These are phyloP conservation scores for Trichogramma pretiosum DNA, from an alignment of 1,140 invertebrate genomes.

Conservation along the genomic window DNA sequence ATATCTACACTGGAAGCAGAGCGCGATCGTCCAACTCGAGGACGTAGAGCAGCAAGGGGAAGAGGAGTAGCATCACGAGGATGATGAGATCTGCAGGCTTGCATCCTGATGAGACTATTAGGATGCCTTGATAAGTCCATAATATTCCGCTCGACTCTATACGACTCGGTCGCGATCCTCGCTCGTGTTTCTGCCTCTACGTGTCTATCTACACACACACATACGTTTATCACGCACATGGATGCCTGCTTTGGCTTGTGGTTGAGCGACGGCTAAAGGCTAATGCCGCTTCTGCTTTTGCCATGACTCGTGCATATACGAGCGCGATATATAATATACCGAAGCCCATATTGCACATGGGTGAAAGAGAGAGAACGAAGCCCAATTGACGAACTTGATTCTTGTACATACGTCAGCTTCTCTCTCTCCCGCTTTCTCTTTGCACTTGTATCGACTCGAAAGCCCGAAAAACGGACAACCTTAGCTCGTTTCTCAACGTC, in stretches of 20 bases:
- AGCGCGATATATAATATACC: too few relatives aligned
- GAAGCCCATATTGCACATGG: background rate
- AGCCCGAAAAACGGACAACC: too few relatives aligned
- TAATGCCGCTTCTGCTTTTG: too few relatives aligned
- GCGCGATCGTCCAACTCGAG: too few relatives aligned
- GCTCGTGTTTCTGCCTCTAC: background rate
- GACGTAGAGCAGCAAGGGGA: too few relatives aligned
- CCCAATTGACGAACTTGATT: conserved; percentile 9
- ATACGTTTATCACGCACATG: background rate
- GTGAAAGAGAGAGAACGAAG: conserved; percentile 3
- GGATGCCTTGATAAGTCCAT: conserved; percentile 43
- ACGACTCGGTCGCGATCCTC: conserved; percentile 3
- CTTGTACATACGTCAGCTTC: too few relatives aligned
- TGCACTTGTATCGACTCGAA: too few relatives aligned
- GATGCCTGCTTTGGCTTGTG: too few relatives aligned
- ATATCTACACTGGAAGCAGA: too few relatives aligned
- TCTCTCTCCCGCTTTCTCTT: conserved; percentile 1
- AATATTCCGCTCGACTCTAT: conserved; percentile 36
- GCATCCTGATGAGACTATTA: conserved; percentile 45
- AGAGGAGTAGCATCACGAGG: too few relatives aligned
- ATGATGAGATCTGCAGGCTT: conserved; percentile 43
- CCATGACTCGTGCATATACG: too few relatives aligned
- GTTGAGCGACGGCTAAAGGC: too few relatives aligned
- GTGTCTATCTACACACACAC: background rate
- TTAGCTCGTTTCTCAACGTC: conserved; percentile 26